Evolutionary conservation across 2,797 vertebrate genomes (phyloP), one percentile per base, ranked within the genome.

Genomic region (Ciconia nigra): DNA sequence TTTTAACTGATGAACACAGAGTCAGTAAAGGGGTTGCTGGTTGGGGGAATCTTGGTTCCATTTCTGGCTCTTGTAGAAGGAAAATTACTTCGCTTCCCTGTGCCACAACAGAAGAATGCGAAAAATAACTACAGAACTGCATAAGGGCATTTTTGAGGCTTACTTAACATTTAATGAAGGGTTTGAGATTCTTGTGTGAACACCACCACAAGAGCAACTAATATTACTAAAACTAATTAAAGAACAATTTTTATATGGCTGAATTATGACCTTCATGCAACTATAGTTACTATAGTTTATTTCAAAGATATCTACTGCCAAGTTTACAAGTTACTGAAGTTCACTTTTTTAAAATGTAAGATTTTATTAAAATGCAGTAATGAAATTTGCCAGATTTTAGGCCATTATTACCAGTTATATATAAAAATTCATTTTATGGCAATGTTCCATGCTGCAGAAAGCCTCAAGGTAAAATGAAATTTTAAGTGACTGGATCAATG

Each of bases 71-170:
- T n/a, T 80, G 13, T 4, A 70, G 67, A 54, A 67, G 35, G 49
- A 89, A 94, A 92, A 94, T 77, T 46, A 81, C 55, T 93, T 93
- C 35, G 51, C n/a, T 71, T 90, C 41, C 72, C 65, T 65, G n/a
- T 61, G 55, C 70, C 51, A 81, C 88, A 76, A 81, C 52, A 79
- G 44, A 94, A 55, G 33, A 90, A 73, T 14, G 37, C 71, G 67
- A 92, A 93, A 94, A 95, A 92, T 55, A 0, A 71, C 44, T 67
- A 44, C 41, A 85, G 74, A 79, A 51, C 54, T 18, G 35, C 47
- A 71, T 15, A 57, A 82, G 58, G 91, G 83, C 90, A 65, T 87
- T 93, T 93, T 49, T 83, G 71, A 74, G 52, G 81, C 18, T 92
- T 79, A 55, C 35, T 61, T 83, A 85, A 83, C 55, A 58, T 85